Evolutionary conservation across 1,140 invertebrate species (phyloP).

Genomic region (Habropoda laboriosa): DNA sequence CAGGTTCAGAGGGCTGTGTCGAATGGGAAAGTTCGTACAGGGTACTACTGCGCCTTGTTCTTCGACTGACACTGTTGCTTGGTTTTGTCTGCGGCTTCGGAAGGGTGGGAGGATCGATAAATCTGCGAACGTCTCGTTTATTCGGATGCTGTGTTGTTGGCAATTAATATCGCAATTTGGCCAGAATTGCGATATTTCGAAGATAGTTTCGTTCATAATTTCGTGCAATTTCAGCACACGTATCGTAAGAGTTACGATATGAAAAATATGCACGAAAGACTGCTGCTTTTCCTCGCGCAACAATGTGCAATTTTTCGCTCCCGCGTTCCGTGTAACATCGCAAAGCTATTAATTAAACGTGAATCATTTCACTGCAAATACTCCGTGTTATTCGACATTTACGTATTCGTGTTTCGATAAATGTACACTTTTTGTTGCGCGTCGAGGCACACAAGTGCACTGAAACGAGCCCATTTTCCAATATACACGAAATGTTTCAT

Average conservation of each 20-base stretch:
- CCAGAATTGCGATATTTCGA: not conserved
- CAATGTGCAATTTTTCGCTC: not conserved
- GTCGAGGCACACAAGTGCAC: no score
- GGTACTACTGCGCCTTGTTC: not conserved
- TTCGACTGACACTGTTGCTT: not conserved
- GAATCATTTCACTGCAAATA: not conserved
- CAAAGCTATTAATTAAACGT: slow-evolving; percentile 7
- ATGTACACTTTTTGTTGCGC: not conserved
- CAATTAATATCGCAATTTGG: not conserved
- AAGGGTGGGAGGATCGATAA: no score
- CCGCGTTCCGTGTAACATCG: not conserved
- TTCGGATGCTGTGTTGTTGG: not conserved
- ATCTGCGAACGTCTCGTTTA: not conserved
- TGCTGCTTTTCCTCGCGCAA: no score
- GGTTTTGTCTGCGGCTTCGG: not conserved
- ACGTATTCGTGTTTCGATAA: not conserved
- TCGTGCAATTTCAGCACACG: no score
- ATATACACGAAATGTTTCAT: not conserved
- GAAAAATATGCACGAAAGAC: no score
- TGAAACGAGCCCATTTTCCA: not conserved
- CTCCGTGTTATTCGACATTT: no score
- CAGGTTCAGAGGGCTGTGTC: not conserved
- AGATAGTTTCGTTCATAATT: no score
- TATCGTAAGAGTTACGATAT: no score
- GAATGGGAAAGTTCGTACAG: not conserved